A percentile compares a stretch with the other conserved stretches of the same genome.
Evolutionary conservation across 2,888 invertebrate species (phyloP).

Genomic region (Dastarcus helophoroides): DNA sequence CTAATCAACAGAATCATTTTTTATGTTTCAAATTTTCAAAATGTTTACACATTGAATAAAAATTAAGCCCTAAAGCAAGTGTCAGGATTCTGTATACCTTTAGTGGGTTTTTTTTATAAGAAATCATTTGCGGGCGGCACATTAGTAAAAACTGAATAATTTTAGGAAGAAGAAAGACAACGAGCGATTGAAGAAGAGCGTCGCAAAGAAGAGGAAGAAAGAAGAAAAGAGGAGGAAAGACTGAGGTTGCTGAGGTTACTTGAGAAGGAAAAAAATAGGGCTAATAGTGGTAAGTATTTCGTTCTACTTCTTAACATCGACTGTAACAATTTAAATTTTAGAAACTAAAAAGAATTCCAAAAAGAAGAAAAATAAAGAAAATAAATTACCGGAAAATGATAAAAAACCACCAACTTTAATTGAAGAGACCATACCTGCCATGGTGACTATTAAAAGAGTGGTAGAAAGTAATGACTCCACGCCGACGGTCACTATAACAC

Average conservation of each 20-base stretch:
- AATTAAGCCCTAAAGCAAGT: too few species aligned
- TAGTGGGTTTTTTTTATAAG: too few species aligned
- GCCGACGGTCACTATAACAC: conserved; percentile 65
- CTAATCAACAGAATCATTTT: too few species aligned
- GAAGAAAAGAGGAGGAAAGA: conserved; percentile 17
- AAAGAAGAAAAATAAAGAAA: conserved; percentile 9
- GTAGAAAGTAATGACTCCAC: conserved; percentile 53
- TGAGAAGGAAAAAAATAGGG: conserved; percentile 9
- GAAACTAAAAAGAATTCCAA: conserved; percentile 8
- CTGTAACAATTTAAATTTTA: conserved; percentile 2
- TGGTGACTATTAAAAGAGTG: conserved; percentile 63
- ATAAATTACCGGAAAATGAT: conserved; percentile 16
- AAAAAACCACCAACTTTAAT: conserved; percentile 23
- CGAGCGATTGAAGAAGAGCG: conserved; percentile 20
- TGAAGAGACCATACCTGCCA: conserved; percentile 38
- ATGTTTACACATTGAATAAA: too few species aligned
- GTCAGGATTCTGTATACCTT: too few species aligned
- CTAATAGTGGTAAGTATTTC: conserved; percentile 5
- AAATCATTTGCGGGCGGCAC: too few species aligned
- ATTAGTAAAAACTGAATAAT: too few species aligned
- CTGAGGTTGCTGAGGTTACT: conserved; percentile 3
- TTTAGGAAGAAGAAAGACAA: conserved; percentile 28
- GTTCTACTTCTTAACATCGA: neutral
- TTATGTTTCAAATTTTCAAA: too few species aligned
- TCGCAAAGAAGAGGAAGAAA: conserved; percentile 14